Base-by-base conservation (phyloP, 2,888 invertebrate genomes). In the Meta bourneti region DNA sequence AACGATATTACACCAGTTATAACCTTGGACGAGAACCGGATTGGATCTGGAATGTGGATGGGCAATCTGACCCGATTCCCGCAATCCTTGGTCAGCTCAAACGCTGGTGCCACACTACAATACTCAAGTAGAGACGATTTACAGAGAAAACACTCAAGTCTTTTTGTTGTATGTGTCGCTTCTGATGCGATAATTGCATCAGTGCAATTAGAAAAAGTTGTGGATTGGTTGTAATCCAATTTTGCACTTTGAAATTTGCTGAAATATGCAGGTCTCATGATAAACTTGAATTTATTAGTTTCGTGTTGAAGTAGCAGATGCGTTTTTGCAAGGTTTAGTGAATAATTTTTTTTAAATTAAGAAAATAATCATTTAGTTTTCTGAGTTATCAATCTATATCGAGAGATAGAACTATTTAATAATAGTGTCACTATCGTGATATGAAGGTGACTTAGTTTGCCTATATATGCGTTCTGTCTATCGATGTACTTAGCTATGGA, bases 71-170 rank as follows among this genome's bases (percentile, higher is more conserved):
- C 72, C 52, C 71, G 74, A 49, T 79, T 75, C 74, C 74, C 51
- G 77, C 69, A 82, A 48, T 82, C 84, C 90, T 80, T 84, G 84
- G 80, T 90, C 90, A 71, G 85, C 85, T 90, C 90, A 90, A 90
- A 54, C 48, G 80, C 90, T 90, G 90, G 85, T 90, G 90, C 90
- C 84, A 90, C 79, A 79, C 34, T 75, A 90, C 72, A 85, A 82
- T 54, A 79, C 54, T 80, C 69, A 80, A 80, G 19, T 80, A 54
- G 54, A 61, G 20, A 84, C 83, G 51, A 61, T 61, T 61, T 61
- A 61, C 61, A 16, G 61, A 61, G 61, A 61, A 61, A 11, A 61
- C 34, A 61, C 61, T 61, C 61, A 16, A 61, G 61, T 61, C 61
- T 61, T 61, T 61, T 9, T 61, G 61, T 61, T 61, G 61, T 61